Evolutionary conservation across 1,140 invertebrate species (phyloP).

Genomic region (Cotesia chilonis): DNA sequence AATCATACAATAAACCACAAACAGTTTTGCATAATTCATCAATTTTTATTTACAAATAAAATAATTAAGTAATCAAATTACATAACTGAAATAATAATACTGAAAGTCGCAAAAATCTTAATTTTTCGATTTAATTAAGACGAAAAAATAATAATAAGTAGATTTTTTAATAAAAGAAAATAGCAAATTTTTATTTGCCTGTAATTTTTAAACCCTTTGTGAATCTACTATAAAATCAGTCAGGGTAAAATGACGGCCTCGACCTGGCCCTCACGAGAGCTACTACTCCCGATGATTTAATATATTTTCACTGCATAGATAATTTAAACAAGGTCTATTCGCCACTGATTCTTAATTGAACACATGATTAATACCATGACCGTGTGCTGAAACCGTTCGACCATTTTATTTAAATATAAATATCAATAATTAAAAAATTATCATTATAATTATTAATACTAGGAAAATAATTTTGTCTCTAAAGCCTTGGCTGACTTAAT

Average conservation of each 20-base stretch:
- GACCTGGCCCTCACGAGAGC: conserved; percentile 47
- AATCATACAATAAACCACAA: too few relatives aligned
- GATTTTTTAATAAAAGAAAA: conserved; percentile 5
- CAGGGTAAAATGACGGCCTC: conserved; percentile 34
- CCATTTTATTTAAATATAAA: too few relatives aligned
- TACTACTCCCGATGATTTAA: conserved; percentile 45
- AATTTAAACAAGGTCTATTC: conserved; percentile 52
- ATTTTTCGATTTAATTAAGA: too few relatives aligned
- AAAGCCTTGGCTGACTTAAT: too few relatives aligned
- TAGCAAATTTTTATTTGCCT: background rate
- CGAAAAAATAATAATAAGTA: too few relatives aligned
- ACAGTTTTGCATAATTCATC: too few relatives aligned
- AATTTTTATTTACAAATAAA: too few relatives aligned
- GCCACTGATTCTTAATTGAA: conserved; percentile 49
- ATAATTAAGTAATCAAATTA: background rate
- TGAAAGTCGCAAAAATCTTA: too few relatives aligned
- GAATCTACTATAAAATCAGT: conserved; percentile 37
- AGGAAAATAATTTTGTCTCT: too few relatives aligned
- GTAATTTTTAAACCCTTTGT: conserved; percentile 1
- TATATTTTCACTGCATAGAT: conserved; percentile 52
- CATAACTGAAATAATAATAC: background rate
- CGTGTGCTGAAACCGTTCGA: too few relatives aligned
- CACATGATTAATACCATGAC: background rate
- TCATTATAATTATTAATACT: too few relatives aligned
- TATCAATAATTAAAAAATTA: background rate